Conservation (phyloP, 2,113 vertebrate species). For the Coryphaenoides rupestris region DNA sequence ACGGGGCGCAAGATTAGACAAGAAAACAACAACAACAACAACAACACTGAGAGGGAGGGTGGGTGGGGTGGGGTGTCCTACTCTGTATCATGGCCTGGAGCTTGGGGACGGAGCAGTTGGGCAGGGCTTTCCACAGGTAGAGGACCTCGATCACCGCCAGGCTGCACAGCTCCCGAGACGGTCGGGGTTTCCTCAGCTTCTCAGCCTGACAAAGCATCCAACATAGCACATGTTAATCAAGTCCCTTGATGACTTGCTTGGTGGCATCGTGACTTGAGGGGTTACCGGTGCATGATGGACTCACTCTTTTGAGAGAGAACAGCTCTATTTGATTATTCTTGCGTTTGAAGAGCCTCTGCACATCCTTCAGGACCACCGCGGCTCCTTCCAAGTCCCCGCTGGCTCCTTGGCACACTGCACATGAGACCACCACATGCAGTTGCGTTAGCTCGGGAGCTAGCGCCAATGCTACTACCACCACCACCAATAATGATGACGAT, state of each 20-base stretch:
- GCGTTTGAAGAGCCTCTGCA: conserved; percentile 88
- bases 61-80: conserved; percentile 34
- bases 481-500: too few species aligned
- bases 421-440: conserved; percentile 1
- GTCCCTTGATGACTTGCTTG: not conserved
- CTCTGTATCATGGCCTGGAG: conserved; percentile 89
- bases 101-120: conserved; percentile 85
- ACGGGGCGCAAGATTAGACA: not conserved
- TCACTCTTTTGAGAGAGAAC: conserved; percentile 89
- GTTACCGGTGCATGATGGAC: conserved; percentile 9
- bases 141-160: conserved; percentile 89
- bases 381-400: conserved; percentile 83
- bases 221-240: conserved; percentile 19
- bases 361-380: conserved; percentile 83
- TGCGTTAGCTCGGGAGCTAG: not conserved
- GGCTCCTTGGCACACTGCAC: conserved; percentile 87
- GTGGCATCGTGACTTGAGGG: not conserved
- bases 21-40: too few species aligned
- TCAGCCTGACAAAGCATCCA: conserved; percentile 75
- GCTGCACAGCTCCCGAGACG: conserved; percentile 82
- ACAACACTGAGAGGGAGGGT: too few species aligned
- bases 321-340: conserved; percentile 95
- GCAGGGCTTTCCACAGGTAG: conserved; percentile 92
- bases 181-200: conserved; percentile 77
- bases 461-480: not conserved